Evolutionary conservation across 2,797 vertebrate species (phyloP).

Genomic region (Chelon auratus): DNA sequence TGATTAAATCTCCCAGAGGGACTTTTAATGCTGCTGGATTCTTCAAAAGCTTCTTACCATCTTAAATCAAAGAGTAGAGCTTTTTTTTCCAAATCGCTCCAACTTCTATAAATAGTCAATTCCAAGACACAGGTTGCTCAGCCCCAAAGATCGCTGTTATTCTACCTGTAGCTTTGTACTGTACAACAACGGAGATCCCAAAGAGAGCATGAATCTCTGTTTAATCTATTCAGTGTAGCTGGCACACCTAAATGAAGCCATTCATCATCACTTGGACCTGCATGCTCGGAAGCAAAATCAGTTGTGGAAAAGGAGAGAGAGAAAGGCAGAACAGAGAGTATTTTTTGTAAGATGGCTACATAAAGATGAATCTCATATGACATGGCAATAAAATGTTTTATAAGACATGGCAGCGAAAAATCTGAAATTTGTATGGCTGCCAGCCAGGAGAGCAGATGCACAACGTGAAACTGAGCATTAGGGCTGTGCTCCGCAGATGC

Average conservation of each 20-base stretch:
- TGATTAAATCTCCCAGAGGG: background rate
- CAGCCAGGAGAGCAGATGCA: constrained; percentile 30
- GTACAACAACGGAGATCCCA: background rate
- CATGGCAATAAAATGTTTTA: constrained; percentile 9
- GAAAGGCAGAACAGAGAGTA: background rate
- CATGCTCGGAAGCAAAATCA: constrained; percentile 8
- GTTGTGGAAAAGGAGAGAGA: background rate
- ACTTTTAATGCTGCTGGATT: background rate
- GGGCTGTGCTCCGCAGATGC: constrained; percentile 30
- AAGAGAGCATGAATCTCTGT: constrained; percentile 9
- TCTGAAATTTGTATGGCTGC: constrained; percentile 40
- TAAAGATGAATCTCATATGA: constrained; percentile 4
- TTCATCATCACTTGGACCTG: constrained; percentile 13
- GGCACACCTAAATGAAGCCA: constrained; percentile 2
- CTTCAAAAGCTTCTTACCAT: background rate
- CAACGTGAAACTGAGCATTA: constrained; percentile 32
- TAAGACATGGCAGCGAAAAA: constrained; percentile 33
- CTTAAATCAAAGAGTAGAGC: background rate
- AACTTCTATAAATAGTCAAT: background rate
- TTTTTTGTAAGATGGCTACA: background rate
- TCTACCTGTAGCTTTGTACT: constrained; percentile 10
- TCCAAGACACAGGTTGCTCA: background rate
- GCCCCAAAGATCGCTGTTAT: background rate
- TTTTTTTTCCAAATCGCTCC: background rate
- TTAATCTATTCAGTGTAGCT: background rate